Evolutionary conservation across 2,888 invertebrate genomes (phyloP), one percentile per base, ranked within the genome.

Genomic region (Machimus atricapillus): DNA sequence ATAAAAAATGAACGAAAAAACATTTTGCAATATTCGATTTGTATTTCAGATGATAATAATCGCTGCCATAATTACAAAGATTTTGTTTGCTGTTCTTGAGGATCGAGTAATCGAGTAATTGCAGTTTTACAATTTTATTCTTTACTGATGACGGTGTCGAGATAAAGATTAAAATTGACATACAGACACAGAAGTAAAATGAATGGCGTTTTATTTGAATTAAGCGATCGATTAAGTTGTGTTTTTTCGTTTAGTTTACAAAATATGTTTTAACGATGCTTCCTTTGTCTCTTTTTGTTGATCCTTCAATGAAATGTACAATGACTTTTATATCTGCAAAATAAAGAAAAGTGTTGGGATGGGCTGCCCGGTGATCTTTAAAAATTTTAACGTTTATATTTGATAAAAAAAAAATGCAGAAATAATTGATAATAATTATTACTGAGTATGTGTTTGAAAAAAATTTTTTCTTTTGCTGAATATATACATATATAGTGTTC

Each of bases 321-420:
- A 85, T 85, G 43, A 86, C 56, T 85, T 66, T 78, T 87, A 56
- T 78, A 86, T 83, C 76, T 81, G 83, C 56, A 86, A 86, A 56
- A 85, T 85, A 74, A 74, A 78, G 34, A 86, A 91, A 89, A 91
- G 91, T 92, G 92, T 92, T 92, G 92, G 92, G 92, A 92, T 92
- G 92, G 92, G 92, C 92, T 92, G 92, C 92, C 92, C 92, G 92
- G 92, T 92, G 92, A 92, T 86, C 79, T 79, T 23, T 66, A 66
- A 66, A 66, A 86, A 46, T 46, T 81, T 81, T 81, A 73, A 52
- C 81, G 37, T 85, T 83, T 66, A 66, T 66, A 74, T 85, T 83
- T 85, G 27, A 66, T 82, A 12, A 58, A 46, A 46, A 40, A 46
- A 73, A 74, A 73, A 74, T 73, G 74, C 74, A 85, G 77, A 86